Base-by-base conservation (phyloP, 2,113 vertebrate species). In the western clawed frog (Xenopus tropicalis) region DNA sequence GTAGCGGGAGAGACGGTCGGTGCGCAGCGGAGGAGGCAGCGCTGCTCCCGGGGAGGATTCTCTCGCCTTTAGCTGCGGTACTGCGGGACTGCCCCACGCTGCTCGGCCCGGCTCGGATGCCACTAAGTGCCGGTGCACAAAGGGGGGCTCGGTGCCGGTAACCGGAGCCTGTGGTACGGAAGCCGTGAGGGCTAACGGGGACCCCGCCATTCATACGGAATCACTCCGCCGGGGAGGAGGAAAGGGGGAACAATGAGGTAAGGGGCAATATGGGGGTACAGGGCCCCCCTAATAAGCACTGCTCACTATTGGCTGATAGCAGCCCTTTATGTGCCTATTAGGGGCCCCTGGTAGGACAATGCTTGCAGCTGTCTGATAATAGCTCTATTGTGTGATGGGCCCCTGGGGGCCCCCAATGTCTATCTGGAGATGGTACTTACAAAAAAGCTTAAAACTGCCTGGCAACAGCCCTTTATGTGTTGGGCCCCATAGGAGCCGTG, bases 171-270 rank as follows among this genome's bases (percentile, higher is more conserved):
- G 58, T 14, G 22, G 58, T 22, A 13, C 12, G 13, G 23, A 22
- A 61, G 58, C n/a, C n/a, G 12, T 5, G 56, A 58, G 22, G 14
- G 14, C 58, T 22, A 61, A 21, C 21, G 14, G 9, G 21, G 21
- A 14, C 23, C 16, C 58, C 46, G 46, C 61, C 61, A 63, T 63
- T 63, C 16, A n/a, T 42, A 42, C 1, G 7, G 58, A 14, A 8
- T 3, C 3, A 63, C 61, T 19, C 24, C 61, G 25, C 24, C 69
- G 74, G 77, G 81, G 72, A 66, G 61, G 80, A 69, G 37, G 23
- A 52, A 17, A 20, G 14, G 43, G 43, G 64, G 24, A 56, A 68
- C 43, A 57, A 74, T 74, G 72, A 74, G 72, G 72, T 74, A 56
- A 74, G 72, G 52, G 11, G 12, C 59, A 10, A 1, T 17, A 6